Conservation (phyloP, 2,113 vertebrate genomes). For the Pterocles gutturalis region DNA sequence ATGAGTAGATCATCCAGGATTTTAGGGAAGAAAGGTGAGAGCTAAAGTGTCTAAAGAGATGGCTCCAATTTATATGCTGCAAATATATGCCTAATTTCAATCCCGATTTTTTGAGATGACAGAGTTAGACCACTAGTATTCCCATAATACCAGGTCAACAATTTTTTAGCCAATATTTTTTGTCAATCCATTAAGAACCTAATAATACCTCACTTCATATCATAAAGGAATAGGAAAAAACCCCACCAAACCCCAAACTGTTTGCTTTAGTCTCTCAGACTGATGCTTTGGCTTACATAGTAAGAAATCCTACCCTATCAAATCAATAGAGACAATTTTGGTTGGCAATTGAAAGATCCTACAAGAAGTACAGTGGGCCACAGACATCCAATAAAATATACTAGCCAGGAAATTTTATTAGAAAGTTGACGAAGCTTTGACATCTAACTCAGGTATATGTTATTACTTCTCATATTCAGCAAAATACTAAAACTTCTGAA, state of each 20-base stretch:
- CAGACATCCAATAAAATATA: not conserved
- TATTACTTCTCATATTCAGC: not conserved
- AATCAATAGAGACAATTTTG: not conserved
- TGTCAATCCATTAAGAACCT: not conserved
- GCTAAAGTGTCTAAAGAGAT: not conserved
- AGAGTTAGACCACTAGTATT: not conserved
- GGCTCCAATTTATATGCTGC: not conserved
- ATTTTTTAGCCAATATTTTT: not conserved
- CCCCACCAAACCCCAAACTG: not conserved
- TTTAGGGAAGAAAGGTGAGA: not conserved
- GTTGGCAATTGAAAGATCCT: accelerated
- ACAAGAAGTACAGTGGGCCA: not conserved
- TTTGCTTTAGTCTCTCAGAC: not conserved
- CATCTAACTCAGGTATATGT: not conserved
- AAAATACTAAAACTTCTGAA: not conserved
- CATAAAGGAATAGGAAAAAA: not conserved
- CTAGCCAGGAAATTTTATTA: not conserved
- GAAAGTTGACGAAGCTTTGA: not conserved
- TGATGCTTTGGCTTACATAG: not conserved
- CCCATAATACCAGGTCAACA: not conserved
- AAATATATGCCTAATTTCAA: not conserved
- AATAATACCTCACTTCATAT: not conserved
- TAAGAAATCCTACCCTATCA: not conserved
- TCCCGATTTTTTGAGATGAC: not conserved
- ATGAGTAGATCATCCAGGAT: not conserved